Evolutionary conservation across 2,113 vertebrate species (phyloP).

Genomic region (Chloropsis hardwickii): DNA sequence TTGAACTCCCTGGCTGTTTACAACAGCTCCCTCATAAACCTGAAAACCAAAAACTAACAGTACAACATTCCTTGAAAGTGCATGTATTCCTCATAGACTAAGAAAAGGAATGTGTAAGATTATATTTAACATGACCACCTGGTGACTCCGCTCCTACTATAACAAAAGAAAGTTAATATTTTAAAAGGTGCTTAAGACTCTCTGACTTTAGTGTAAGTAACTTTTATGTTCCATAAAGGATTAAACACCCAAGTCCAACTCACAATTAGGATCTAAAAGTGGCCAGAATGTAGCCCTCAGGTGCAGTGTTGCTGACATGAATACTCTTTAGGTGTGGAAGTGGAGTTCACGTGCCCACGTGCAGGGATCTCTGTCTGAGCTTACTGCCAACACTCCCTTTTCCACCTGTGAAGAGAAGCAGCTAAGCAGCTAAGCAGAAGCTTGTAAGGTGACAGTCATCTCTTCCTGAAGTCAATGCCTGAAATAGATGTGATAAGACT

Average conservation of each 20-base stretch:
- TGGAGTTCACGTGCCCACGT: background rate
- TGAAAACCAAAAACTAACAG: conserved; percentile 22
- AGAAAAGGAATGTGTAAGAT: conserved; percentile 43
- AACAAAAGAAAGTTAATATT: conserved; percentile 33
- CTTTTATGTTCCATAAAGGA: background rate
- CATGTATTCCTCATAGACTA: background rate
- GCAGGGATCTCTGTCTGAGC: background rate
- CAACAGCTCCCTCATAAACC: conserved; percentile 1
- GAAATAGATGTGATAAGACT: background rate
- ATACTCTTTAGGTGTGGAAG: background rate
- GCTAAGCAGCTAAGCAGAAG: no score
- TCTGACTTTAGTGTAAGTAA: background rate
- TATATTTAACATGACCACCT: conserved; percentile 41
- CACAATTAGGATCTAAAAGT: background rate
- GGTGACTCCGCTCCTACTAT: background rate
- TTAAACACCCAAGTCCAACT: background rate
- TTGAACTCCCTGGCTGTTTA: conserved; percentile 4
- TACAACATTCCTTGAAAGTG: conserved; percentile 41
- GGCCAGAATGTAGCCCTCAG: background rate
- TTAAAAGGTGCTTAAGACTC: conserved; percentile 12
- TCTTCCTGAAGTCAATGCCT: background rate
- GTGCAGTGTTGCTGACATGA: background rate
- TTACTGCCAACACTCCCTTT: background rate
- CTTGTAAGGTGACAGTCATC: background rate
- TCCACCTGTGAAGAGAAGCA: background rate